Evolutionary conservation across 2,797 vertebrate species (phyloP).

Genomic region (Artibeus lituratus): DNA sequence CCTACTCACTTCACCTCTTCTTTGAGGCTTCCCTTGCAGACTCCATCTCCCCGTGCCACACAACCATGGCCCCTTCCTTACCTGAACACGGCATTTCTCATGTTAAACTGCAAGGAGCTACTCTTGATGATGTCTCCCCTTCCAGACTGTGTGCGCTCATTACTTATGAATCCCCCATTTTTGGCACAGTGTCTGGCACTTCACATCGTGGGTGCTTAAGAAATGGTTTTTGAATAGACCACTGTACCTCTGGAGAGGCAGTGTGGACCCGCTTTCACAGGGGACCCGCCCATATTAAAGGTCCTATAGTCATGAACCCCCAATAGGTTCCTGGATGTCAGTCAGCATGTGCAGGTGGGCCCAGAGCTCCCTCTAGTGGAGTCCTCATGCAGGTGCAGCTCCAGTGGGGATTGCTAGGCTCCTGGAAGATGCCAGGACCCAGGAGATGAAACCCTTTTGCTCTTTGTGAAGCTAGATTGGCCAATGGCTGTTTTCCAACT

Average conservation of each 20-base stretch:
- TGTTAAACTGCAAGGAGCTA: not conserved
- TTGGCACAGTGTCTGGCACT: not conserved
- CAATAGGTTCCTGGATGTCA: accelerated
- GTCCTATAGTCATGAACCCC: not conserved
- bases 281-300: not conserved
- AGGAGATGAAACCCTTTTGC: not conserved
- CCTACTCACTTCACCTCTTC: not conserved
- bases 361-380: constrained; percentile 44
- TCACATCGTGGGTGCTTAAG: not conserved
- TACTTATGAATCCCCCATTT: not conserved
- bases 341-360: accelerated
- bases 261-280: not conserved
- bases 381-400: not conserved
- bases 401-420: accelerated
- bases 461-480: not conserved
- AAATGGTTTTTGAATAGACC: not conserved
- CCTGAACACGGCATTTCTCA: too few relatives aligned
- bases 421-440: not conserved
- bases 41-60: not conserved
- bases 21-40: not conserved
- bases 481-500: not conserved
- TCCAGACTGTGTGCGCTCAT: not conserved
- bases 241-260: not conserved
- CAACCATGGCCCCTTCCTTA: too few relatives aligned
- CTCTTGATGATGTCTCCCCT: not conserved